phyloP scores from a whole-genome alignment of 2,888 invertebrate species.

The Papilio protenor region DNA sequence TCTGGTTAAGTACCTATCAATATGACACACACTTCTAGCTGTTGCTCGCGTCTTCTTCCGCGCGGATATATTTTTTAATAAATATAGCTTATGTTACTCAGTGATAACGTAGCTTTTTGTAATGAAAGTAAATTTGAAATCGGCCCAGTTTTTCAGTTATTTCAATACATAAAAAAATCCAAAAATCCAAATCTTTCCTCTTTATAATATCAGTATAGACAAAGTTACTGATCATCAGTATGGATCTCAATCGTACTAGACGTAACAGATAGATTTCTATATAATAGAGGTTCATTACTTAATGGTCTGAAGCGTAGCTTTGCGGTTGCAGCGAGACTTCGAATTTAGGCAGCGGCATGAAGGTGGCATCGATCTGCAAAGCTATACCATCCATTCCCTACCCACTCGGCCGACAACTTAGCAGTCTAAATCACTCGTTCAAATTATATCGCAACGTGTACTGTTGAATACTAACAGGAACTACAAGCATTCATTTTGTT shows the following conservation, averaged over 20 bases:
- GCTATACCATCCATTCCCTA: constrained; percentile 60
- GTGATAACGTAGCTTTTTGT: no score
- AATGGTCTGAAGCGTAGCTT: constrained; percentile 36
- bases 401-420: constrained; percentile 44
- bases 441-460: constrained; percentile 29
- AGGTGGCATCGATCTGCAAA: constrained; percentile 58
- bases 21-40: no score
- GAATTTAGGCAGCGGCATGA: constrained; percentile 47
- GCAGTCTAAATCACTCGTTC: constrained; percentile 39
- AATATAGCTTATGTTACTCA: no score
- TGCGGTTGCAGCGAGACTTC: constrained; percentile 43
- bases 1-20: no score
- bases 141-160: no score
- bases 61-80: no score
- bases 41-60: no score
- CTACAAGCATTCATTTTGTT: not conserved
- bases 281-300: constrained; percentile 37
- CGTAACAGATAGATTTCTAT: not conserved
- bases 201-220: not conserved
- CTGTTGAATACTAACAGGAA: not conserved
- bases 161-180: no score
- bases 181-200: no score
- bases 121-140: no score
- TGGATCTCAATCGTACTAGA: not conserved
- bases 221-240: not conserved